A percentile compares a stretch with the other conserved stretches of the same genome.
Evolutionary conservation across 1,140 invertebrate species (phyloP).

Genomic region (Drosophila quadrilineata): DNA sequence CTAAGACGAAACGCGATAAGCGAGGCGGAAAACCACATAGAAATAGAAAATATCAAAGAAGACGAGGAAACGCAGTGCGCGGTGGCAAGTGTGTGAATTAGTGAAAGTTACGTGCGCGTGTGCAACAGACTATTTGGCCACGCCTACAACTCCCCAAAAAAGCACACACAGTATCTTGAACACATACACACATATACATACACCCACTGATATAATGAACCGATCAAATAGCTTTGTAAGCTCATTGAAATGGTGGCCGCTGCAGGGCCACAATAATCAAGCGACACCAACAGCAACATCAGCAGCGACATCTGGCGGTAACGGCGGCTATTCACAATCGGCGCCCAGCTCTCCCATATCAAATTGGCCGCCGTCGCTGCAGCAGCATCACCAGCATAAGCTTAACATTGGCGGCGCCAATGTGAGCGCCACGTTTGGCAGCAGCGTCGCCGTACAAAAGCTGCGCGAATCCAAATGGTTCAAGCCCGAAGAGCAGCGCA

Average conservation of each 20-base stretch:
- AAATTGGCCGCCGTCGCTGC: constrained; percentile 62
- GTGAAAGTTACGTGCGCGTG: constrained; percentile 44
- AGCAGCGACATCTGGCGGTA: constrained; percentile 30
- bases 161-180: too few species aligned
- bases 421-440: constrained; percentile 82
- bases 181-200: constrained; percentile 26
- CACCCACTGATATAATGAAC: constrained; percentile 60
- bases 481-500: constrained; percentile 84
- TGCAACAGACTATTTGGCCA: constrained; percentile 30
- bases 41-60: not conserved
- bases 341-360: constrained; percentile 69
- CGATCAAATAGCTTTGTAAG: constrained; percentile 80
- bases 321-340: constrained; percentile 57
- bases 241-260: constrained; percentile 78
- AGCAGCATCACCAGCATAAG: constrained; percentile 54
- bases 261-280: constrained; percentile 73
- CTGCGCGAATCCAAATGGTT: constrained; percentile 87
- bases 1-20: constrained; percentile 9
- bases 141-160: too few species aligned
- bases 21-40: constrained; percentile 6
- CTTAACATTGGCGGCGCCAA: constrained; percentile 30
- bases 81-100: constrained; percentile 23
- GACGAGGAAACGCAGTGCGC: constrained; percentile 21
- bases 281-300: constrained; percentile 28
- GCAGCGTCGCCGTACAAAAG: constrained; percentile 86